Conservation (phyloP, 2,113 vertebrate genomes). For the Labeo rohita region DNA sequence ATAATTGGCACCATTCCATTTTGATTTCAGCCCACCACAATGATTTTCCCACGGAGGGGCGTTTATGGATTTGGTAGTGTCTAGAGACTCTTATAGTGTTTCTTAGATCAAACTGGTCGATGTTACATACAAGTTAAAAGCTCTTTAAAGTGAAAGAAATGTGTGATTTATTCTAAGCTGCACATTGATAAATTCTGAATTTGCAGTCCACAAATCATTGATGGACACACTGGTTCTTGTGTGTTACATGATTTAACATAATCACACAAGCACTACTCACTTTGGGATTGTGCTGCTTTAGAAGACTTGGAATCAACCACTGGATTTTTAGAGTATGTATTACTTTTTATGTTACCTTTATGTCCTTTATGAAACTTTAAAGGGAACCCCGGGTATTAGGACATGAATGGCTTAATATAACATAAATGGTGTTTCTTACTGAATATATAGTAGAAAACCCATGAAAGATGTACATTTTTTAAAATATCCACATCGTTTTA, state of each 20-base stretch:
- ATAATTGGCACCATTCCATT: conserved; percentile 48
- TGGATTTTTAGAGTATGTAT: background rate
- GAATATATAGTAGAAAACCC: no score
- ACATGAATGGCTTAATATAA: no score
- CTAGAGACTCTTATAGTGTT: background rate
- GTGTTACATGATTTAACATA: background rate
- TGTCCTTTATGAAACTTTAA: background rate
- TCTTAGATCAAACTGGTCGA: conserved; percentile 5
- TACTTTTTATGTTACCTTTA: background rate
- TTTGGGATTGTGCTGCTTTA: background rate
- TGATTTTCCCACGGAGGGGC: background rate
- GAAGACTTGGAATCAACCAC: background rate
- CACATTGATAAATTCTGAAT: conserved; percentile 10
- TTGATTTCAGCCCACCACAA: conserved; percentile 31
- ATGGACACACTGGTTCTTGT: background rate
- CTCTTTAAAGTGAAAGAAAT: conserved; percentile 6
- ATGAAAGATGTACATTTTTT: no score
- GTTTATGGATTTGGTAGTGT: background rate
- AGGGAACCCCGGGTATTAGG: no score
- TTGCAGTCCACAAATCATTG: background rate
- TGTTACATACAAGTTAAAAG: conserved; percentile 24
- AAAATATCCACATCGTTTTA: no score
- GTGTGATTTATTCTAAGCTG: conserved; percentile 17
- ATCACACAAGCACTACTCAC: background rate
- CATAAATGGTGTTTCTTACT: no score